Percentiles rank a stretch among this genome's conserved stretches.
Conservation (phyloP, 2,888 invertebrate species). For the Limnephilus lunatus region DNA sequence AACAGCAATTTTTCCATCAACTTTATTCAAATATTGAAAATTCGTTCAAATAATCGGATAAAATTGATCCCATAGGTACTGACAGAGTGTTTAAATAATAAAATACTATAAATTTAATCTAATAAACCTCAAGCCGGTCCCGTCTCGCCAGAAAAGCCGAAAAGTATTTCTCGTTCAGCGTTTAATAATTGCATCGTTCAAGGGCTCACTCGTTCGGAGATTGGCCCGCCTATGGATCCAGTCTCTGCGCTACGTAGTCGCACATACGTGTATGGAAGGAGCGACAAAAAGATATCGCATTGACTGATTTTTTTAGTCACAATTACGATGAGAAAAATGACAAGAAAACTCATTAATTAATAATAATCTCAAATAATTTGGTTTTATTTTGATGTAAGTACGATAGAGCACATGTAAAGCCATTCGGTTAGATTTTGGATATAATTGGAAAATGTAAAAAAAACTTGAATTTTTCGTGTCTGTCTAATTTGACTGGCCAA, state of each 20-base stretch:
- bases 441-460: neutral
- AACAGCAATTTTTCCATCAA: too few species aligned
- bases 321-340: too few species aligned
- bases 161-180: constrained; percentile 36
- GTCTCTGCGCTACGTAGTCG: neutral
- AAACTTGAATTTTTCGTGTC: neutral
- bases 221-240: neutral
- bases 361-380: too few species aligned
- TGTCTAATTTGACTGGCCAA: neutral
- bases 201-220: constrained; percentile 14
- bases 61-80: neutral
- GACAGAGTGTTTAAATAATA: neutral
- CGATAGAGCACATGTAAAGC: neutral
- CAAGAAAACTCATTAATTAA: neutral
- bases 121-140: constrained; percentile 11
- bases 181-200: constrained; percentile 50
- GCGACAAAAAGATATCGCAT: neutral
- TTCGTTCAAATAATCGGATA: neutral
- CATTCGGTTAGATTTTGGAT: neutral
- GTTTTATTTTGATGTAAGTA: neutral
- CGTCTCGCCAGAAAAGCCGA: constrained; percentile 4
- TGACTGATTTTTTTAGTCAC: neutral
- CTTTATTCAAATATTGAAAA: too few species aligned
- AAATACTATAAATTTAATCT: neutral
- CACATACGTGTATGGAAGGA: neutral